Evolutionary conservation across 2,888 invertebrate species (phyloP).

Genomic region (Caprella mutica): DNA sequence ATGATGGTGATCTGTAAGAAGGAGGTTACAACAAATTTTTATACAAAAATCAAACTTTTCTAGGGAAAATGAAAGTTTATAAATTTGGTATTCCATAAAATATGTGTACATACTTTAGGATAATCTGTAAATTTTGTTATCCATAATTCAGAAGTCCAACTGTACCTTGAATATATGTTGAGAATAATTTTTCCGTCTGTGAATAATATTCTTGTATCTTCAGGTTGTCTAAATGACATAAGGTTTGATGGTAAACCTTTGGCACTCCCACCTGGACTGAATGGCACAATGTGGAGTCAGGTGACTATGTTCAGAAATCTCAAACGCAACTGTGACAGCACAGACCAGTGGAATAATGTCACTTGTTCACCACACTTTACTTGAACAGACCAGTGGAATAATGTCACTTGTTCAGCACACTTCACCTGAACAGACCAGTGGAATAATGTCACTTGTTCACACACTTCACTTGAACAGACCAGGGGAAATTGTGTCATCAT

Average conservation of each 20-base stretch:
- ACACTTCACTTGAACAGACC: too few relatives aligned
- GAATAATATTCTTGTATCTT: slow-evolving; percentile 10
- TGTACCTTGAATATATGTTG: too few relatives aligned
- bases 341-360: slow-evolving; percentile 87
- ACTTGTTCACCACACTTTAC: slow-evolving; percentile 87
- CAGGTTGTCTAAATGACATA: slow-evolving; percentile 68
- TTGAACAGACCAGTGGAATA: slow-evolving; percentile 95
- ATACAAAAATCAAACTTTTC: too few relatives aligned
- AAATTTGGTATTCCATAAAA: too few relatives aligned
- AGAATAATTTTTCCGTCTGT: neutral
- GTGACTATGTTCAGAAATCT: slow-evolving; percentile 86
- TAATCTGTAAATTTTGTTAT: too few relatives aligned
- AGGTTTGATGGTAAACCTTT: slow-evolving; percentile 88
- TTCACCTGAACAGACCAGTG: slow-evolving; percentile 93
- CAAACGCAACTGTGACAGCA: slow-evolving; percentile 82
- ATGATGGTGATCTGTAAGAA: too few relatives aligned
- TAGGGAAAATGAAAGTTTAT: too few relatives aligned
- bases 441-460: too few relatives aligned
- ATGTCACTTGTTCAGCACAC: slow-evolving; percentile 83
- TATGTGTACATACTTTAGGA: too few relatives aligned
- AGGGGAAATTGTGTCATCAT: too few relatives aligned
- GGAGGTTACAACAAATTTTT: too few relatives aligned
- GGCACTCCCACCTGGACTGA: slow-evolving; percentile 86
- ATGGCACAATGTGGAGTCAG: slow-evolving; percentile 90
- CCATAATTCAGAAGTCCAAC: too few relatives aligned